Evolutionary conservation across 2,113 vertebrate genomes (phyloP).

Genomic region (Petroica traversi): DNA sequence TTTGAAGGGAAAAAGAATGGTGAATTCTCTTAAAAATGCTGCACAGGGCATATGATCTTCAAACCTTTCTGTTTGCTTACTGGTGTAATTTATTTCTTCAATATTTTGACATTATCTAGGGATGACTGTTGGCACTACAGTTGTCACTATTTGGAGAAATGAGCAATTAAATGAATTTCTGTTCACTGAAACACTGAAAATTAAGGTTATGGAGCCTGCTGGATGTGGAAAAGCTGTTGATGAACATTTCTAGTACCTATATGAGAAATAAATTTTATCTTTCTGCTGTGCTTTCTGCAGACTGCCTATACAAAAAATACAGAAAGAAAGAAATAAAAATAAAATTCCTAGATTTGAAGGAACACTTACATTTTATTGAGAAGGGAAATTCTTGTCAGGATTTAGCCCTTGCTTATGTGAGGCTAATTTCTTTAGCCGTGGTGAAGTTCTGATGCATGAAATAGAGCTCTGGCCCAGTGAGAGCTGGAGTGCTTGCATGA

Average conservation of each 20-base stretch:
- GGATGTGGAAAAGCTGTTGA: not conserved
- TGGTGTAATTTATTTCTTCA: constrained; percentile 50
- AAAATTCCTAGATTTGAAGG: not conserved
- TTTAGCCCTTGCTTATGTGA: not conserved
- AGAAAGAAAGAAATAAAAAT: not conserved
- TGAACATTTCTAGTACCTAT: rapidly evolving
- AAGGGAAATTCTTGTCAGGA: not conserved
- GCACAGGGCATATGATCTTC: not conserved
- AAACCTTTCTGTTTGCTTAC: constrained; percentile 11
- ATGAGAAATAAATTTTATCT: not conserved
- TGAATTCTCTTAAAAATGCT: not conserved
- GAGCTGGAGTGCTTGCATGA: not conserved
- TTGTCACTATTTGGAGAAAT: not conserved
- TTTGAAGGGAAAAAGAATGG: not conserved
- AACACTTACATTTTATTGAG: not conserved
- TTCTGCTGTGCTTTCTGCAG: not conserved
- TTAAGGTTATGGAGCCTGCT: not conserved
- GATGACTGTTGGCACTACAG: constrained; percentile 19
- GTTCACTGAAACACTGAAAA: not conserved
- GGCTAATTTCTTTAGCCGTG: not conserved
- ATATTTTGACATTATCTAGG: constrained; percentile 56
- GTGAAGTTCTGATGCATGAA: not conserved
- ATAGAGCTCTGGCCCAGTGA: not conserved
- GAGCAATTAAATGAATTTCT: constrained; percentile 27
- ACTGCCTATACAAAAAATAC: not conserved